Base-by-base conservation (phyloP, 2,888 invertebrate species). In the Trypoxylon attenuatum region DNA sequence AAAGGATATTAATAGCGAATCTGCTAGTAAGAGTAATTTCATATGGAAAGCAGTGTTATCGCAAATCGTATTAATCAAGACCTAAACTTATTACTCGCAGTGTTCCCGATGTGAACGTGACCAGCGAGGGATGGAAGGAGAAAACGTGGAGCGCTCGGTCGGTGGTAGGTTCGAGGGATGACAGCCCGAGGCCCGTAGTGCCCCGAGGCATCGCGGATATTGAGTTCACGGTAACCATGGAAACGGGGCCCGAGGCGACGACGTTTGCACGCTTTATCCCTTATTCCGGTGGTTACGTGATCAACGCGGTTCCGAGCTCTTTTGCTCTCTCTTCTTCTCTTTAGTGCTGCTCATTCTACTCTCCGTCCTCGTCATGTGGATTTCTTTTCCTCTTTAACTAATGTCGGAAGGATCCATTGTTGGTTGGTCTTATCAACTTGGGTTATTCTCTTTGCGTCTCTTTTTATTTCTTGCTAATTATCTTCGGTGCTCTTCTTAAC, bases 161-260 rank as follows among this genome's bases (percentile, higher is more conserved):
- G 79, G 78, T 77, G 81, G n/a, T n/a, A n/a, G 84, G 78, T 84
- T 86, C 82, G 81, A 84, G 85, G 85, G 86, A 85, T 83, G 85
- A 85, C 81, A 84, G 85, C 86, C 84, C 57, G 68, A 53, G 83
- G 86, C 82, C 57, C 65, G 67, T 70, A 56, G 64, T 68, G 74
- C 77, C 80, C 68, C 19, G 52, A 50, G 77, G 84, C 80, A 65
- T 65, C 79, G 77, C 81, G 84, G 85, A 86, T 86, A 87, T 87
- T 86, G 86, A 86, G 86, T 87, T 87, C 86, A 81, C 76, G 73
- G 87, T 87, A 82, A 82, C 85, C 85, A 86, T 86, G 83, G 85
- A 76, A 79, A 87, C 71, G 63, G 69, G 69, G 78, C 80, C 80
- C 45, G 67, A 76, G 82, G 84, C 83, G 69, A 74, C 76, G 83